phyloP scores from a whole-genome alignment of 2,113 vertebrate genomes.

The Saimiri boliviensis region DNA sequence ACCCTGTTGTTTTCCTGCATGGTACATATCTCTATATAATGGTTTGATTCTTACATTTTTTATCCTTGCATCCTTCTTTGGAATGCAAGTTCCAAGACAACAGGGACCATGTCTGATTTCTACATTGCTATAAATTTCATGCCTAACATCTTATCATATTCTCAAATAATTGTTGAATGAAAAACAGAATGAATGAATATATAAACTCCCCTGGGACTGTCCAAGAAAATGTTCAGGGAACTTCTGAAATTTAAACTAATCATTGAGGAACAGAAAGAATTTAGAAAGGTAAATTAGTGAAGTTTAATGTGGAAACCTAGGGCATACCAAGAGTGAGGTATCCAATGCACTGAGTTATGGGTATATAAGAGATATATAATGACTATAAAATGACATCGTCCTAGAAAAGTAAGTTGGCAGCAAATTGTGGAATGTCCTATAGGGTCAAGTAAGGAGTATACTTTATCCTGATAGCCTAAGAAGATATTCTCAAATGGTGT shows the following conservation, averaged over 20 bases:
- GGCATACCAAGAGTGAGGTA: not conserved
- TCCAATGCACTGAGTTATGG: not conserved
- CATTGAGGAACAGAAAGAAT: not conserved
- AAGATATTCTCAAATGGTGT: not conserved
- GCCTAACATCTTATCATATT: not conserved
- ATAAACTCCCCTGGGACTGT: not conserved
- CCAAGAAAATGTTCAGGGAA: not conserved
- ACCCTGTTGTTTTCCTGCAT: not conserved
- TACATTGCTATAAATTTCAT: slow-evolving; percentile 3
- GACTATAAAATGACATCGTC: not conserved
- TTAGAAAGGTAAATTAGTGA: slow-evolving; percentile 27
- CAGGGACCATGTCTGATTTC: not conserved
- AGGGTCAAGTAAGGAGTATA: not conserved
- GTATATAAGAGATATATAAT: not conserved
- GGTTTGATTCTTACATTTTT: not conserved
- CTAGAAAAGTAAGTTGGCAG: not conserved
- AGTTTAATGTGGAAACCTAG: not conserved
- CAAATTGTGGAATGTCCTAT: not conserved
- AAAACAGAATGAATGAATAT: not conserved
- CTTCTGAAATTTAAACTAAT: slow-evolving; percentile 33
- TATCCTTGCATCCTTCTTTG: not conserved
- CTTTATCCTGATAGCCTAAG: not conserved
- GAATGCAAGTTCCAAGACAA: slow-evolving; percentile 16
- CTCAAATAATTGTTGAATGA: slow-evolving; percentile 12
- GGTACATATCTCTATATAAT: not conserved